phyloP scores from a whole-genome alignment of 1,140 invertebrate species.

The Drosophila mauritiana region DNA sequence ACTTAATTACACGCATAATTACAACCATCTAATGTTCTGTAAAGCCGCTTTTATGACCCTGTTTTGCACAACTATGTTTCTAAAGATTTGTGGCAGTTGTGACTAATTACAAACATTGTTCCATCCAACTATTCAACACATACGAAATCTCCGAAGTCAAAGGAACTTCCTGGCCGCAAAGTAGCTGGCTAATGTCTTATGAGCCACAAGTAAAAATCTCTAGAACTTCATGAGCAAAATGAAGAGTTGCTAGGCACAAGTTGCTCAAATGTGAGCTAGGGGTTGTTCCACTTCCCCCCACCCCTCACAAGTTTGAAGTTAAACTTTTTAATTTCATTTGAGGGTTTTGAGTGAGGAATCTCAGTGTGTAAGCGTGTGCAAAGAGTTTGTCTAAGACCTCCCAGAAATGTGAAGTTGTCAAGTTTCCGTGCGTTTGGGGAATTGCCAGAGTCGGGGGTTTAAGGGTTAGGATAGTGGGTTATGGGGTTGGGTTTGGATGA shows the following conservation, averaged over 20 bases:
- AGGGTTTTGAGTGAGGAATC: slow-evolving; percentile 36
- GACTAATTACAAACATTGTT: slow-evolving; percentile 45
- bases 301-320: slow-evolving; percentile 38
- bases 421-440: slow-evolving; percentile 39
- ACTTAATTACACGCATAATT: not conserved
- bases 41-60: slow-evolving; percentile 15
- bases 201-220: slow-evolving; percentile 15
- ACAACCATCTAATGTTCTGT: not conserved
- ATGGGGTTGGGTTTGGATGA: not conserved
- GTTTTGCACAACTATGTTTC: slow-evolving; percentile 7
- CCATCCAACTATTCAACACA: slow-evolving; percentile 16
- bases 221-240: slow-evolving; percentile 27
- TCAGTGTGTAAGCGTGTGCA: slow-evolving; percentile 17
- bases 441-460: slow-evolving; percentile 3
- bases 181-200: slow-evolving; percentile 32
- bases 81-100: slow-evolving; percentile 27
- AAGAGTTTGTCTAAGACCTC: slow-evolving; percentile 43
- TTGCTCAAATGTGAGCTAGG: slow-evolving; percentile 22
- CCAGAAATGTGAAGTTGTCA: slow-evolving; percentile 44
- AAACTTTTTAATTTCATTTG: slow-evolving; percentile 75
- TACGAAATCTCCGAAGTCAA: slow-evolving; percentile 8
- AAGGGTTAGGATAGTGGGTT: no score
- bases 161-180: slow-evolving; percentile 19
- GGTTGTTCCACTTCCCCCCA: slow-evolving; percentile 1
- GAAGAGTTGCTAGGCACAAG: slow-evolving; percentile 20